Evolutionary conservation across 2,797 vertebrate species (phyloP), one percentile per base, ranked within the genome.

Genomic region (Champsocephalus esox): DNA sequence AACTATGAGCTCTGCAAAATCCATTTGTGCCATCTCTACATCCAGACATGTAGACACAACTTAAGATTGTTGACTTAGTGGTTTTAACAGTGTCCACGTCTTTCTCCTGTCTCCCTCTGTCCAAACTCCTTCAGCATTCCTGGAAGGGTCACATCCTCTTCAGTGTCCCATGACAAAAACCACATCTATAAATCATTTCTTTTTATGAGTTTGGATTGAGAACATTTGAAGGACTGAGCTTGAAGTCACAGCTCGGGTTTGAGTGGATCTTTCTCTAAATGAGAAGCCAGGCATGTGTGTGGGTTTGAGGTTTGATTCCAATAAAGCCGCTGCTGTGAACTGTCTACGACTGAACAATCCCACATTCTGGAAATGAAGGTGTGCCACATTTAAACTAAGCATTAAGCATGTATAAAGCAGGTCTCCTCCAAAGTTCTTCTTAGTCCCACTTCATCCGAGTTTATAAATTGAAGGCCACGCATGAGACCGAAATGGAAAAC

Each of bases 261-360:
- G 81, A 89, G 81, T 70, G 83, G 86, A 91, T 88, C 76, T 56
- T 77, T 91, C 84, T 93, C 78, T 92, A 90, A 95, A 91, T 89
- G 92, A 93, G 84, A 93, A 92, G 90, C 90, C 93, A 95, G 92
- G 89, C 92, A 65, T 94, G 86, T 82, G 88, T 93, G 92, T 93
- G 91, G 84, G 77, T 92, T 93, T 89, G 91, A 78, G 90, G 75
- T 89, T 91, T 72, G 80, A 88, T 80, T 91, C 83, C 64, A 70
- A 58, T 13, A 81, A 50, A 52, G 84, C 77, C 50, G 66, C 79
- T 79, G 85, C 89, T 71, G 87, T 92, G 87, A 92, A 83, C 81
- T 81, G 89, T 88, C 87, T 61, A 1, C 65, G 80, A 77, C 79
- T 79, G 58, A 54, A 75, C 73, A 60, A 87, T 80, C 81, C 75